Conservation (phyloP, 2,888 invertebrate genomes). For the Eupelmus urozonus region DNA sequence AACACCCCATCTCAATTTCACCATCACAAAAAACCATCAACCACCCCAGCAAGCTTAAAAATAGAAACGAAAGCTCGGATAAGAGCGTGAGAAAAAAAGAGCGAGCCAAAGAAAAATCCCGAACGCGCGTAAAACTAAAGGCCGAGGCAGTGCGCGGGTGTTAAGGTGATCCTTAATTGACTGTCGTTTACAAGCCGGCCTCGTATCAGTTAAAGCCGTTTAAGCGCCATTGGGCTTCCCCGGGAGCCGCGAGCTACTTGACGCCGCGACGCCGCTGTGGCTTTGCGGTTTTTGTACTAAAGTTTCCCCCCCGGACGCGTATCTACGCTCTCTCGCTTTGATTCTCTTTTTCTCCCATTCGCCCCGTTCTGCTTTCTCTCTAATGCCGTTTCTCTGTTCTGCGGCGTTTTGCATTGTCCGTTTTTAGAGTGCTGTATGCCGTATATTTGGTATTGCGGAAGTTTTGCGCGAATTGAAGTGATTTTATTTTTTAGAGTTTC, state of each 20-base stretch:
- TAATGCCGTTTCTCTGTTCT: not conserved
- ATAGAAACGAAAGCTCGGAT: not conserved
- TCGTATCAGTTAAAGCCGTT: constrained; percentile 48
- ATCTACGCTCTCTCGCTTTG: not conserved
- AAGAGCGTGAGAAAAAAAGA: constrained; percentile 2
- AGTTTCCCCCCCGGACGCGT: not conserved
- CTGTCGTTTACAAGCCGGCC: constrained; percentile 47
- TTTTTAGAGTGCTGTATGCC: too few relatives aligned
- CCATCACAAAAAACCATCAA: too few relatives aligned
- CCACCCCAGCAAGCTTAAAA: not conserved
- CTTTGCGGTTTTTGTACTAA: constrained; percentile 19
- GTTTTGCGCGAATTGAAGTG: too few relatives aligned
- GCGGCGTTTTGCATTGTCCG: not conserved
- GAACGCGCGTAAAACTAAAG: too few relatives aligned
- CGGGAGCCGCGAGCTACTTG: not conserved
- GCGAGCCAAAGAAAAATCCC: not conserved
- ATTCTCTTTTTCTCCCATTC: not conserved
- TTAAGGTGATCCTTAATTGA: constrained; percentile 49
- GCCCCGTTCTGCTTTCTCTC: not conserved
- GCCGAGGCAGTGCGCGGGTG: not conserved
- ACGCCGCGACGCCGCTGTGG: constrained; percentile 10
- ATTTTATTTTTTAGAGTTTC: not conserved
- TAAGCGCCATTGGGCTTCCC: constrained; percentile 21
- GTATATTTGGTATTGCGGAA: too few relatives aligned
- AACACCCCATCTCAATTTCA: too few relatives aligned